These are phyloP conservation scores for Yponomeuta sedellus DNA, from an alignment of 2,888 invertebrate species.

Conservation along the genomic window DNA sequence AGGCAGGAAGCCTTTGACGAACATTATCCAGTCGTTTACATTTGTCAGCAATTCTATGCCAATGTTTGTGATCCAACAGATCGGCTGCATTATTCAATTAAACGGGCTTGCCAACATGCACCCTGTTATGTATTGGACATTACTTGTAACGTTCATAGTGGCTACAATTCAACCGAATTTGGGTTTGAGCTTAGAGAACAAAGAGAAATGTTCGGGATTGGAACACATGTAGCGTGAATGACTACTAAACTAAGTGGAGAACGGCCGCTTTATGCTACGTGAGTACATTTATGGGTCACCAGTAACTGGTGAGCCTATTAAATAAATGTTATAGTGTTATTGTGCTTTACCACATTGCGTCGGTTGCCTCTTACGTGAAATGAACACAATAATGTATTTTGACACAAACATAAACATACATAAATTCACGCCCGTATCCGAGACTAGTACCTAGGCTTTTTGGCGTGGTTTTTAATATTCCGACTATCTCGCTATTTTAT, in stretches of 20 bases:
- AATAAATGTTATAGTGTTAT: neutral
- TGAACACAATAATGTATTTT: neutral
- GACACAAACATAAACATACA: neutral
- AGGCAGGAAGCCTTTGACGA: neutral
- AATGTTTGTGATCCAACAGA: neutral
- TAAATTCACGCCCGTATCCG: no score
- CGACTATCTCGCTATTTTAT: no score
- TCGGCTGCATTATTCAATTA: neutral
- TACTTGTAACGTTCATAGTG: neutral
- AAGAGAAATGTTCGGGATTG: neutral
- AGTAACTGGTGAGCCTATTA: no score
- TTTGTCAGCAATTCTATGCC: neutral
- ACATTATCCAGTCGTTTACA: neutral
- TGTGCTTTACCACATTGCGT: neutral
- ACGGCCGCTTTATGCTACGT: neutral
- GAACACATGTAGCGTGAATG: neutral
- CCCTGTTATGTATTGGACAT: no score
- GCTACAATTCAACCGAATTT: neutral
- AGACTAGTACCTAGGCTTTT: no score
- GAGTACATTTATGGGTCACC: neutral
- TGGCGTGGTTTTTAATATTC: no score
- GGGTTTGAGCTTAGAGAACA: neutral
- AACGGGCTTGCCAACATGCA: neutral
- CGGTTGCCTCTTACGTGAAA: neutral
- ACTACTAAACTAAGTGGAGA: neutral